Evolutionary conservation across 2,797 vertebrate species (phyloP).

Genomic region (Chromobotia macracanthus): DNA sequence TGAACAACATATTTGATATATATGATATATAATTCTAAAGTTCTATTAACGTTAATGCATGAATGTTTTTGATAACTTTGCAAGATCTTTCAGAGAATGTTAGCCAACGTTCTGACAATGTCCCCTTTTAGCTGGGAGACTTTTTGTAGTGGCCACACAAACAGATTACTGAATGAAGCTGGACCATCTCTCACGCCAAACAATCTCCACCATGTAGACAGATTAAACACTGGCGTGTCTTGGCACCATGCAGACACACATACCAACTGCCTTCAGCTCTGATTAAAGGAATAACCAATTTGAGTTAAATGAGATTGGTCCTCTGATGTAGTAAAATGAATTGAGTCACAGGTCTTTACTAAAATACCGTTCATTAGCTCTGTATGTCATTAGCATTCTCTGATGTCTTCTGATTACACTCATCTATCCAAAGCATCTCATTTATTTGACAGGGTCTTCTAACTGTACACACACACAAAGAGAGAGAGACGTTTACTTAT

Average conservation of each 20-base stretch:
- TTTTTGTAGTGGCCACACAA: neutral
- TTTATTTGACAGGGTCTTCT: slow-evolving; percentile 13
- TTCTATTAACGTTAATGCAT: too few species aligned
- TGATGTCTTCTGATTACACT: slow-evolving; percentile 11
- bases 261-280: slow-evolving; percentile 6
- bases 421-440: slow-evolving; percentile 32
- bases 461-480: slow-evolving; percentile 10
- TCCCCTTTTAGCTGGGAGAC: too few species aligned
- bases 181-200: neutral
- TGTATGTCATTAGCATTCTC: slow-evolving; percentile 19
- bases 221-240: neutral
- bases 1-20: too few species aligned
- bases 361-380: slow-evolving; percentile 38
- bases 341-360: slow-evolving; percentile 30
- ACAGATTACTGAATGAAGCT: neutral
- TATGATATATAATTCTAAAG: too few species aligned
- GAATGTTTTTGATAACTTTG: too few species aligned
- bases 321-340: slow-evolving; percentile 27
- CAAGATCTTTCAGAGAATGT: too few species aligned
- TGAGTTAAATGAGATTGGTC: slow-evolving; percentile 34
- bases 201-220: neutral
- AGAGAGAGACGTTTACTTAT: too few species aligned
- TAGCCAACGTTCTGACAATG: too few species aligned
- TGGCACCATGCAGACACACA: slow-evolving; percentile 5
- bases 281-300: slow-evolving; percentile 40